A percentile compares a stretch with the other conserved stretches of the same genome.
Conservation (phyloP, 2,797 vertebrate species). For the Psittacula echo region DNA sequence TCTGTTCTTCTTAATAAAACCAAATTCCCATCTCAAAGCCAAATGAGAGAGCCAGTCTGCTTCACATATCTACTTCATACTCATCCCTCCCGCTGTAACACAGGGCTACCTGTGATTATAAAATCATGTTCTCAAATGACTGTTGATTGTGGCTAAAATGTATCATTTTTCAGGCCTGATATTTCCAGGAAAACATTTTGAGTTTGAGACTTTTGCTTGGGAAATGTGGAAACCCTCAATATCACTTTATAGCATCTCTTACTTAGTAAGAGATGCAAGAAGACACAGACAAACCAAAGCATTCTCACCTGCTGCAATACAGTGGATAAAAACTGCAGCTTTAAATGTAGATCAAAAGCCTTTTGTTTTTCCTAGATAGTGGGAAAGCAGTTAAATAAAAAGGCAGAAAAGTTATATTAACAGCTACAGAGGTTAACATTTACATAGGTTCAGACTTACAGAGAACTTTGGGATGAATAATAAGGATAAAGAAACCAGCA, state of each 20-base stretch:
- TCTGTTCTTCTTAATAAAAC: neutral
- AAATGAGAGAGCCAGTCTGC: neutral
- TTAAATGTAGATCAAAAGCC: slow-evolving; percentile 83
- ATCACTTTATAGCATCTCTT: slow-evolving; percentile 41
- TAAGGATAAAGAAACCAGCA: neutral
- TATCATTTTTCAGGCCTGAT: neutral
- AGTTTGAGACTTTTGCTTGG: neutral
- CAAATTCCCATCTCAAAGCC: neutral
- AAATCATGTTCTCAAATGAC: neutral
- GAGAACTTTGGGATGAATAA: neutral
- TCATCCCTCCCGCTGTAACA: neutral
- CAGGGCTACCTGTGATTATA: neutral
- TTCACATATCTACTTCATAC: neutral
- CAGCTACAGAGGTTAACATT: slow-evolving; percentile 27
- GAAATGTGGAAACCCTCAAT: slow-evolving; percentile 43
- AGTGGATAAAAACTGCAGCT: slow-evolving; percentile 85
- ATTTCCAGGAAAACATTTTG: neutral
- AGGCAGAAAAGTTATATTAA: slow-evolving; percentile 62
- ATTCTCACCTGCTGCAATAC: slow-evolving; percentile 87
- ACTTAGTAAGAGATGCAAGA: slow-evolving; percentile 3
- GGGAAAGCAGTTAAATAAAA: slow-evolving; percentile 70
- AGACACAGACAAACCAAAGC: slow-evolving; percentile 30
- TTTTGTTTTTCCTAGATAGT: slow-evolving; percentile 78
- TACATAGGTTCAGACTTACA: slow-evolving; percentile 9
- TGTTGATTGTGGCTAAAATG: neutral